Conservation (phyloP, 1,140 invertebrate species). For the Atta colombica region DNA sequence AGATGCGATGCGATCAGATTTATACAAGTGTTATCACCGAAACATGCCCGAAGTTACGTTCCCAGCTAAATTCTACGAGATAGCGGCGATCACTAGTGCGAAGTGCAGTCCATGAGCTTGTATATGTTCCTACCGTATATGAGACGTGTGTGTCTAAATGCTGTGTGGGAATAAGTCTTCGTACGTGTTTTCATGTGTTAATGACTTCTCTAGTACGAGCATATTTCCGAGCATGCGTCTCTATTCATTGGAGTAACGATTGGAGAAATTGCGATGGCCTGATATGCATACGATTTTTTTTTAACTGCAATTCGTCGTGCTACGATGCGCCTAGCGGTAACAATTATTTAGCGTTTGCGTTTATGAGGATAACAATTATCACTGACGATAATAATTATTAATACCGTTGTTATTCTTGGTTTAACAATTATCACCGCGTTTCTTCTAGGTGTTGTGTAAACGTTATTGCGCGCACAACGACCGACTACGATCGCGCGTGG, state of each 20-base stretch:
- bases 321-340: slow-evolving; percentile 55
- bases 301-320: slow-evolving; percentile 33
- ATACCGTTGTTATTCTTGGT: slow-evolving; percentile 7
- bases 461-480: slow-evolving; percentile 44
- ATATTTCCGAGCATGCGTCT: slow-evolving; percentile 12
- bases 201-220: slow-evolving; percentile 14
- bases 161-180: slow-evolving; percentile 29
- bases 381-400: slow-evolving; percentile 32
- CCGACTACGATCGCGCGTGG: slow-evolving; percentile 28
- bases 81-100: slow-evolving; percentile 40
- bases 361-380: slow-evolving; percentile 44
- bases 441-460: slow-evolving; percentile 23
- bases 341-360: slow-evolving; percentile 35
- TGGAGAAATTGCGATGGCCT: slow-evolving; percentile 37
- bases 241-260: slow-evolving; percentile 18
- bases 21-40: slow-evolving; percentile 33
- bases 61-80: slow-evolving; percentile 44
- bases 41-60: slow-evolving; percentile 14
- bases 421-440: slow-evolving; percentile 22
- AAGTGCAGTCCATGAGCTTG: slow-evolving; percentile 42
- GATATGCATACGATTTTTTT: slow-evolving; percentile 53
- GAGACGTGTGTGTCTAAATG: slow-evolving; percentile 19
- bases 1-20: slow-evolving; percentile 26
- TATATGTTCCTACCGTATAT: slow-evolving; percentile 41
- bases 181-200: background rate